Evolutionary conservation across 2,888 invertebrate species (phyloP).

Genomic region (Trachelus stipa): DNA sequence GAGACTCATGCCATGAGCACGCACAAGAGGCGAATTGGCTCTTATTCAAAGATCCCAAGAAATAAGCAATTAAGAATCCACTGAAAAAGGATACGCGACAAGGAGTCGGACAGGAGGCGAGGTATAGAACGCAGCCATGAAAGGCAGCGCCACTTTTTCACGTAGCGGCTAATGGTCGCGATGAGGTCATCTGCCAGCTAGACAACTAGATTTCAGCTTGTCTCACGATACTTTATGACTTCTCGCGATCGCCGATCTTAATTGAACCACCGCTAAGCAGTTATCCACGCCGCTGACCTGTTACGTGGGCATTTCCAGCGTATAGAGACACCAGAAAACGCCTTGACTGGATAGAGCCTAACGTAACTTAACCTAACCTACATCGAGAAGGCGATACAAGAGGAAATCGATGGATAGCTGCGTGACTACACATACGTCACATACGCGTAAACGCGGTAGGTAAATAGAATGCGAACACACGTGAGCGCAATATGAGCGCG

Average conservation of each 20-base stretch:
- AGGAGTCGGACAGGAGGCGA: conserved; percentile 23
- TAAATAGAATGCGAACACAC: neutral
- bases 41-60: conserved; percentile 46
- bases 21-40: conserved; percentile 28
- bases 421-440: neutral
- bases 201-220: conserved; percentile 47
- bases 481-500: neutral
- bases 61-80: conserved; percentile 56
- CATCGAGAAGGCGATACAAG: neutral
- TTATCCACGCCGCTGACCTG: neutral
- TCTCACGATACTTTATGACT: conserved; percentile 28
- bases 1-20: neutral
- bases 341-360: neutral
- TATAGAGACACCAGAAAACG: neutral
- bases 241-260: conserved; percentile 11
- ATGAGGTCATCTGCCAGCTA: conserved; percentile 57
- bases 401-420: neutral
- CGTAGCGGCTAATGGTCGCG: conserved; percentile 45
- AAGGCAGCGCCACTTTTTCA: conserved; percentile 56
- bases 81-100: conserved; percentile 50
- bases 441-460: neutral
- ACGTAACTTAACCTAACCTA: neutral
- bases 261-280: neutral
- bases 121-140: conserved; percentile 41
- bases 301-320: neutral